These are phyloP conservation scores for Lepidostoma basale DNA, from an alignment of 1,140 invertebrate genomes.

Conservation along the genomic window DNA sequence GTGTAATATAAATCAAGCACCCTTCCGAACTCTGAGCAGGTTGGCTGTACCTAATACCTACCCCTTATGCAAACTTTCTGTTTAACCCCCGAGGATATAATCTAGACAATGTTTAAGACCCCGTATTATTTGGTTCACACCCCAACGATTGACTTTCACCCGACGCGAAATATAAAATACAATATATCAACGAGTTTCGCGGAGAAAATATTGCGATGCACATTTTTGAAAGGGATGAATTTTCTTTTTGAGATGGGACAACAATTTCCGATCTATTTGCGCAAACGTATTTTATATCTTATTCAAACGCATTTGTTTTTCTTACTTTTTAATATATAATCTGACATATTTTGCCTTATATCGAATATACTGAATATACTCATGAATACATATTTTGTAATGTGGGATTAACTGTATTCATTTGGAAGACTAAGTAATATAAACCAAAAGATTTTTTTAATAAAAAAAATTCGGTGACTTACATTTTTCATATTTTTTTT, in stretches of 20 bases:
- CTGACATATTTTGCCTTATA: no score
- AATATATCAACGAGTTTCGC: neutral
- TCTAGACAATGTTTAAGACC: constrained; percentile 33
- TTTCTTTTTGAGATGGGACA: no score
- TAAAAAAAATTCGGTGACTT: no score
- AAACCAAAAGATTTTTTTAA: no score
- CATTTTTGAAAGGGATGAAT: neutral
- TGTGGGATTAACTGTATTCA: no score
- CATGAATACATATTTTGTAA: no score
- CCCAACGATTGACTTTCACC: constrained; percentile 41
- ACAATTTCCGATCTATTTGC: no score
- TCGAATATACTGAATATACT: no score
- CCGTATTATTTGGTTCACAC: constrained; percentile 37
- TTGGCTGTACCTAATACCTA: neutral
- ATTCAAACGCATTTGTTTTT: no score
- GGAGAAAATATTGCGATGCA: neutral
- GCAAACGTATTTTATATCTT: neutral
- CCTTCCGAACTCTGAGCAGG: constrained; percentile 16
- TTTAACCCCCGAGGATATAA: constrained; percentile 34
- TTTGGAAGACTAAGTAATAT: no score
- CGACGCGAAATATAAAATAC: constrained; percentile 6
- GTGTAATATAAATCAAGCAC: constrained; percentile 30
- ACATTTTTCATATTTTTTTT: no score
- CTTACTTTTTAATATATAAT: no score
- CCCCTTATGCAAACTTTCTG: constrained; percentile 28